These are phyloP conservation scores for Paraplagusia blochii DNA, from an alignment of 2,113 vertebrate genomes.

Conservation along the genomic window DNA sequence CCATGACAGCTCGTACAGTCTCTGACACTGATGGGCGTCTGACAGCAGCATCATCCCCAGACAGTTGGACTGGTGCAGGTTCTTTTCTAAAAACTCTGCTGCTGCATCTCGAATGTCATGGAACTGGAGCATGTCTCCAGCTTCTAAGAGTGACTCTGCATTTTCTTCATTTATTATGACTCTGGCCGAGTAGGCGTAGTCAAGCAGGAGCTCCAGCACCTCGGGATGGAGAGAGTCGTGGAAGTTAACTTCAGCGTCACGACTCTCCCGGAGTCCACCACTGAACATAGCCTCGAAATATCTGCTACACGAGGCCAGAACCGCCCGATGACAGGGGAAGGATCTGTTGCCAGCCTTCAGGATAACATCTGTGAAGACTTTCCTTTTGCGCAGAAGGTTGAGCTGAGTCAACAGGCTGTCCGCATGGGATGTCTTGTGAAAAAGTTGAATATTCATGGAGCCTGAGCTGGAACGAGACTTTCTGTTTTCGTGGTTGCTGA, in stretches of 20 bases:
- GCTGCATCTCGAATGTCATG: slow-evolving; percentile 83
- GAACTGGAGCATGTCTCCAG: slow-evolving; percentile 85
- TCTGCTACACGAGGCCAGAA: slow-evolving; percentile 82
- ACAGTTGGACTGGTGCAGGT: slow-evolving; percentile 82
- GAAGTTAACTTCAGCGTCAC: slow-evolving; percentile 79
- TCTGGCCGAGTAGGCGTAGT: slow-evolving; percentile 82
- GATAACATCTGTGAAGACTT: slow-evolving; percentile 80
- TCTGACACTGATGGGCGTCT: slow-evolving; percentile 80
- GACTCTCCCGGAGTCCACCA: slow-evolving; percentile 78
- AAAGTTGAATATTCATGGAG: slow-evolving; percentile 79
- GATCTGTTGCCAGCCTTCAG: slow-evolving; percentile 75
- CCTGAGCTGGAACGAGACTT: slow-evolving; percentile 84
- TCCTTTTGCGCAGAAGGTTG: slow-evolving; percentile 79
- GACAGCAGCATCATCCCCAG: slow-evolving; percentile 85
- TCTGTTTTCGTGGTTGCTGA: slow-evolving; percentile 83
- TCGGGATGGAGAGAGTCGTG: slow-evolving; percentile 81
- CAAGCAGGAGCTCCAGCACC: slow-evolving; percentile 81
- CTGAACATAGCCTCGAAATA: slow-evolving; percentile 87
- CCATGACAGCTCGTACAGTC: slow-evolving; percentile 82
- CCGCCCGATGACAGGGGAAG: slow-evolving; percentile 81
- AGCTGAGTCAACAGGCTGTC: slow-evolving; percentile 80
- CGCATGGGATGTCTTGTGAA: slow-evolving; percentile 80
- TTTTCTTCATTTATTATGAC: slow-evolving; percentile 84
- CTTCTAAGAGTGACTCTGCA: slow-evolving; percentile 81
- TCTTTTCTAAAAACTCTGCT: slow-evolving; percentile 82